Base-by-base conservation (phyloP, 2,888 invertebrate genomes). In the Limnephilus auricula region DNA sequence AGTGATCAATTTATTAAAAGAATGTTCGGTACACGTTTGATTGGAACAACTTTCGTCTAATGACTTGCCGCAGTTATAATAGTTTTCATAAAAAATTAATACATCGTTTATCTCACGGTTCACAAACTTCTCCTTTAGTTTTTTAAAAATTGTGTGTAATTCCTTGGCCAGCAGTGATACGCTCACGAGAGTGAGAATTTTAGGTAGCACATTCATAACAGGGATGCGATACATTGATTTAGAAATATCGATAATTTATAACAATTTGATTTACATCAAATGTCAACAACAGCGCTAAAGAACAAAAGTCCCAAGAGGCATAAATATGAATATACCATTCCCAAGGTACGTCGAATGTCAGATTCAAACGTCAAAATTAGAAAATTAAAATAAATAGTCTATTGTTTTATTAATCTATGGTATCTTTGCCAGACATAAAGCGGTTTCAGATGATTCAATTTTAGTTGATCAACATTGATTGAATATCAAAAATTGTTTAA, bases 71-170 rank as follows among this genome's bases (percentile, higher is more conserved):
- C 65, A 65, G 34, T 65, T 65, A 31, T 32, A 65, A 40, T 25
- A 34, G 25, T 18, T 10, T 25, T 79, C 79, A 78, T 78, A n/a
- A 78, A 88, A 88, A 3, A 78, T 30, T 25, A 88, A n/a, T 25
- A 88, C 32, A 78, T 88, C 87, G 34, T 78, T 88, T 25, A 88
- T 88, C 12, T 88, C 78, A 25, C n/a, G 32, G 25, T 65, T 12
- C 9, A 34, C 25, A 37, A 82, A 18, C 82, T 32, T 37, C 82
- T 34, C 18, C 25, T 82, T 82, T 9, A 82, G 32, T 34, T 34
- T 82, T 82, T 18, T 31, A 18, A 82, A 25, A 82, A 34, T 82
- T 32, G 82, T 25, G 34, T 34, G 2, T 18, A 82, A 82, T 25
- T 34, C 65, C 2, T 65, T 65, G 65, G 65, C 65, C 25, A 65